A percentile compares a stretch with the other conserved stretches of the same genome.
Evolutionary conservation across 2,888 invertebrate genomes (phyloP).

Genomic region (Apamea epomidion): DNA sequence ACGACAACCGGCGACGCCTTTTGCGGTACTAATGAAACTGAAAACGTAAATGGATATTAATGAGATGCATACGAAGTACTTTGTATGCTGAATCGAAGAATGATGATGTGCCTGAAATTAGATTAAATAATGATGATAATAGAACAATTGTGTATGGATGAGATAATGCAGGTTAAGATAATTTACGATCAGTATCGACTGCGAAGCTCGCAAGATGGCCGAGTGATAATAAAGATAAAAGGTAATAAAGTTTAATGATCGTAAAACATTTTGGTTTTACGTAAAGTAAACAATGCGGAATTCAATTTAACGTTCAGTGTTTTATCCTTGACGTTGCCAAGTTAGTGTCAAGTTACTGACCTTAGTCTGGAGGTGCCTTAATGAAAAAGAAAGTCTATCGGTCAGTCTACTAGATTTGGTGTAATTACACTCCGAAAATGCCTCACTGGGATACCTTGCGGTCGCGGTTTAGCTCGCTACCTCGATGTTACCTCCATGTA

Average conservation of each 20-base stretch:
- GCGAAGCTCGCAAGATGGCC: conserved; percentile 13
- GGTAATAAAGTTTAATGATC: conserved; percentile 20
- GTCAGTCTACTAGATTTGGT: neutral
- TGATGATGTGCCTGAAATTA: conserved; percentile 40
- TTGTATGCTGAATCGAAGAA: conserved; percentile 12
- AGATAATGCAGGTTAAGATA: conserved; percentile 9
- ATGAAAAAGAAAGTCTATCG: neutral
- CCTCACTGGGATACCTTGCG: too few relatives aligned
- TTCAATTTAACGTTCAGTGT: conserved; percentile 20
- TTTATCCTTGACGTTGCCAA: conserved; percentile 11
- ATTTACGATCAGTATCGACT: conserved; percentile 24
- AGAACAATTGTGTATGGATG: neutral
- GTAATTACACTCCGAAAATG: neutral
- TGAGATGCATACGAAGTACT: conserved; percentile 43
- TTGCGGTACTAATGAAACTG: conserved; percentile 82
- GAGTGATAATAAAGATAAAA: conserved; percentile 25
- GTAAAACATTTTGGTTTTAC: conserved; percentile 37
- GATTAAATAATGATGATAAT: conserved; percentile 9
- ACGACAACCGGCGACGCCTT: conserved; percentile 76
- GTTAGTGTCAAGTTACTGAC: neutral
- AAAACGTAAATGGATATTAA: conserved; percentile 71
- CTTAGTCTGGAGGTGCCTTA: neutral
- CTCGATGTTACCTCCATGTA: too few relatives aligned
- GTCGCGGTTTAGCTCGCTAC: too few relatives aligned
- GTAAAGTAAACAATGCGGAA: conserved; percentile 24